Evolutionary conservation across 2,797 vertebrate genomes (phyloP), one percentile per base, ranked within the genome.

Genomic region (Chelon auratus): DNA sequence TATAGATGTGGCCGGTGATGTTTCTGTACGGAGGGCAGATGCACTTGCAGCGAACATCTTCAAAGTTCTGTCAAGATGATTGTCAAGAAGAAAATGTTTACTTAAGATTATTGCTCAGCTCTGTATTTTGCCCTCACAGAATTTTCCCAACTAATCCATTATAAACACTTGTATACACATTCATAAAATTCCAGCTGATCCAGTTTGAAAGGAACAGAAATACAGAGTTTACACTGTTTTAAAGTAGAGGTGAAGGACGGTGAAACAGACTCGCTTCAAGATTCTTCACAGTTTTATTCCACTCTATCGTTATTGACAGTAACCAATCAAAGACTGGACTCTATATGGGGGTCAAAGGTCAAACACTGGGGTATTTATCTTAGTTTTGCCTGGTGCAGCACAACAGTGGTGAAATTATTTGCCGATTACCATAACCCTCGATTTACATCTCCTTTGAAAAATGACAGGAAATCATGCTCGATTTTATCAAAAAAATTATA

Each of bases 21-120:
- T 98, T 97, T 72, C 97, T 94, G 70, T 99, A 98, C 0, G 96
- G 97, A 0, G 97, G 97, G 54, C 97, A 99, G 93, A 97, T 96
- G 80, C 97, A 98, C 83, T 98, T 98, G 93, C 97, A 98, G 75
- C 97, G 96, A 60, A 97, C 96, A 81, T 99, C 97, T 91, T 96
- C 96, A 0, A 95, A 97, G 82, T 88, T 97, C 97, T 99, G 92
- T 2, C 22, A 22, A 22, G 22, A 22, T 22, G 66, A 78, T 66
- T 50, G 12, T 30, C 33, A 84, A 58, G 0, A 58, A 51, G 58
- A 68, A 53, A 45, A 2, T 47, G 8, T 33, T 18, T 22, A 22
- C 3, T 53, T 12, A 17, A 40, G n/a, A 4, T 15, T 20, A 30
- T 12, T 56, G 0, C 5, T 52, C 24, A 55, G 3, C 0, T 5